phyloP scores from a whole-genome alignment of 2,797 vertebrate species.

The Peromyscus eremicus region DNA sequence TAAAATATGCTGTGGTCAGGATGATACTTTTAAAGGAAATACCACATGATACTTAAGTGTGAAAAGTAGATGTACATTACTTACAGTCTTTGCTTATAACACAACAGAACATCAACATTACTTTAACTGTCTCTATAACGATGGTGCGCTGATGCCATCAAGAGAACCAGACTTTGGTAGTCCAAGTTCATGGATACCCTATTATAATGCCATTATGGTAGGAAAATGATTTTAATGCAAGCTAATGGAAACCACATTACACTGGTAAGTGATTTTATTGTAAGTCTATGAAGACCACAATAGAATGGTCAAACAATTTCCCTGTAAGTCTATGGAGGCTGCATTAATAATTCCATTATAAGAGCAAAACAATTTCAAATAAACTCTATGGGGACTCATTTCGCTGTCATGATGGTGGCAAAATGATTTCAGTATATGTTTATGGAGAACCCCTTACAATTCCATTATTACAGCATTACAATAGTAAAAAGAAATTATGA shows the following conservation, averaged over 20 bases:
- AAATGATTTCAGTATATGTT: constrained; percentile 86
- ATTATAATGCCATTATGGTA: constrained; percentile 86
- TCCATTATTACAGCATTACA: constrained; percentile 78
- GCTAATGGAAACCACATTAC: constrained; percentile 90
- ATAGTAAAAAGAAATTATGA: constrained; percentile 81
- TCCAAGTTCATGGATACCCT: constrained; percentile 85
- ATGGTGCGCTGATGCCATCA: constrained; percentile 70
- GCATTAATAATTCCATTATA: constrained; percentile 90
- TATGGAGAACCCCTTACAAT: constrained; percentile 83
- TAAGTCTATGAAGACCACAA: constrained; percentile 88
- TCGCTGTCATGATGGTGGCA: constrained; percentile 86
- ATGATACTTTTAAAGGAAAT: constrained; percentile 78
- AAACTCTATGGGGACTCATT: constrained; percentile 86
- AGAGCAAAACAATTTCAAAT: constrained; percentile 89
- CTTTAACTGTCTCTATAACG: constrained; percentile 77
- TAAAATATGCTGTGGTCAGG: constrained; percentile 70
- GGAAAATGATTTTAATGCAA: constrained; percentile 88
- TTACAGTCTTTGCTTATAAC: constrained; percentile 78
- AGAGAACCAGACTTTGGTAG: constrained; percentile 85
- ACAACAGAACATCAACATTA: constrained; percentile 73
- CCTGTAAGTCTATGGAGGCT: constrained; percentile 87
- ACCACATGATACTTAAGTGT: constrained; percentile 80
- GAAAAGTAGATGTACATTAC: constrained; percentile 78
- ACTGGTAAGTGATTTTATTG: constrained; percentile 89
- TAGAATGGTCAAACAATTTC: constrained; percentile 90